These are phyloP conservation scores for Apostichopus japonicus DNA, from an alignment of 35 echinoderm and acorn worm species.

Conservation along the genomic window DNA sequence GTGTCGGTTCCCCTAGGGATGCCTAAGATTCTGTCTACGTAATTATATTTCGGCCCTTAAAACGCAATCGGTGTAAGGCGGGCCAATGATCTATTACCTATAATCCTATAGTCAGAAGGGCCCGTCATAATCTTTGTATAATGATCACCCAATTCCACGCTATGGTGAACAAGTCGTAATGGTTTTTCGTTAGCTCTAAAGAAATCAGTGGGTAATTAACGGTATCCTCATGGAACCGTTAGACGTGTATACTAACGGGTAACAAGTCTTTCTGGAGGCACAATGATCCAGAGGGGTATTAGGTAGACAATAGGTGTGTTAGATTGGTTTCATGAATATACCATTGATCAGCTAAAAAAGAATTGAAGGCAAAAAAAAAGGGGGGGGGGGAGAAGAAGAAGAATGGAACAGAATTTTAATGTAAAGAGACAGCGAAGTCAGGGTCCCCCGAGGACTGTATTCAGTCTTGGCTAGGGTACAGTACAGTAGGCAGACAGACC, in stretches of 20 bases:
- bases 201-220: constrained; percentile 27
- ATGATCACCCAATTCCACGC: constrained; percentile 58
- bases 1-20: neutral
- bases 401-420: neutral
- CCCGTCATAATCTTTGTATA: constrained; percentile 20
- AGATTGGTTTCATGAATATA: constrained; percentile 17
- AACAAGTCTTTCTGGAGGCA: neutral
- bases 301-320: neutral
- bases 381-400: neutral
- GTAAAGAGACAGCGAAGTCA: neutral
- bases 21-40: neutral
- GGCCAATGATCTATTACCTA: neutral
- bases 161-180: constrained; percentile 18
- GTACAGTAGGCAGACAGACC: neutral
- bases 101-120: constrained; percentile 11
- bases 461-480: neutral
- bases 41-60: neutral
- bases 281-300: neutral
- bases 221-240: constrained; percentile 4
- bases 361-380: too few species aligned
- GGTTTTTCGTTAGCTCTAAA: neutral
- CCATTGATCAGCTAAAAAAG: too few species aligned
- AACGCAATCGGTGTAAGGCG: neutral
- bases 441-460: constrained; percentile 3
- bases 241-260: neutral